These are phyloP conservation scores for Oophaga pumilio DNA, from an alignment of 2,113 vertebrate species.

Conservation along the genomic window DNA sequence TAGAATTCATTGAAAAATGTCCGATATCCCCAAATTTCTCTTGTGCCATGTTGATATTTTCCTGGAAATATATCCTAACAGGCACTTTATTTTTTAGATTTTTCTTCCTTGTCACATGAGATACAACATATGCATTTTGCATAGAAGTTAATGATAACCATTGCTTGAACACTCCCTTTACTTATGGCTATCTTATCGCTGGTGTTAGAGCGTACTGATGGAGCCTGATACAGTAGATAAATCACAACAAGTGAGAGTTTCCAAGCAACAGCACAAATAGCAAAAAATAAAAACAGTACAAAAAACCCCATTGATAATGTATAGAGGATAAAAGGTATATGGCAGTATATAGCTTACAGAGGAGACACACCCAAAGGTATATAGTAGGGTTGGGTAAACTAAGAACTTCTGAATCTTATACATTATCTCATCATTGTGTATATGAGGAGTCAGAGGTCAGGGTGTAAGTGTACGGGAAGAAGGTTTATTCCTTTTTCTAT, in stretches of 20 bases:
- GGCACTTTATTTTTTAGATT: not conserved
- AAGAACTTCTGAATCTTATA: not conserved
- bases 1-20: not conserved
- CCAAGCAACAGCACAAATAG: conserved; percentile 12
- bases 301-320: not conserved
- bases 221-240: conserved; percentile 1
- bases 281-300: not conserved
- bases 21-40: not conserved
- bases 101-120: not conserved
- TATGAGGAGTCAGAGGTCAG: not conserved
- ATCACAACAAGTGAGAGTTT: not conserved
- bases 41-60: not conserved
- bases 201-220: not conserved
- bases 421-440: not conserved
- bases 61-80: not conserved
- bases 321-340: not conserved
- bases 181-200: not conserved
- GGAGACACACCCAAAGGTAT: not conserved
- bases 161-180: not conserved
- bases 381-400: not conserved
- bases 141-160: not conserved
- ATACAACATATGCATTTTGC: not conserved
- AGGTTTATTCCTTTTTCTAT: too few species aligned
- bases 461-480: too few species aligned
- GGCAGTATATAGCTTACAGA: not conserved